A percentile compares a stretch with the other conserved stretches of the same genome.
Conservation (phyloP, 2,797 vertebrate genomes). For the Petrocephalus sullivani region DNA sequence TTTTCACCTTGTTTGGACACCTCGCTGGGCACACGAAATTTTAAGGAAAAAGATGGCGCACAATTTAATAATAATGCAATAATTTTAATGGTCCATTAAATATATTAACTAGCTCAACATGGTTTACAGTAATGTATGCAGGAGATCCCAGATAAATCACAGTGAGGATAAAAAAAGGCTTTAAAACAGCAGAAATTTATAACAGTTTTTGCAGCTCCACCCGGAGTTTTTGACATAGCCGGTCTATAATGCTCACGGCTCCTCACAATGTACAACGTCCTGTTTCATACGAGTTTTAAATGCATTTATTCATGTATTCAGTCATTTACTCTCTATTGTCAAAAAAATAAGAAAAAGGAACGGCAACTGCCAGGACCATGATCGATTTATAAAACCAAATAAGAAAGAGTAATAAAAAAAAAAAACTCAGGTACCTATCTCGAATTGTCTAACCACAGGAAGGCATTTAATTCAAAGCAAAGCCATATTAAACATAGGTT, state of each 20-base stretch:
- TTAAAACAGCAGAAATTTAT: slow-evolving; percentile 12
- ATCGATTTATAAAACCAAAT: slow-evolving; percentile 11
- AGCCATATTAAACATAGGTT: neutral
- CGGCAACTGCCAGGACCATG: neutral
- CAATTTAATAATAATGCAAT: slow-evolving; percentile 12
- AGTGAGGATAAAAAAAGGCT: neutral
- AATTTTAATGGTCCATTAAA: slow-evolving; percentile 2
- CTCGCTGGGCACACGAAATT: slow-evolving; percentile 44
- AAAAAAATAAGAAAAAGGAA: neutral
- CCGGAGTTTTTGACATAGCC: neutral
- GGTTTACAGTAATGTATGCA: neutral
- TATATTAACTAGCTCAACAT: neutral
- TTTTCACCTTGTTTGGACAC: slow-evolving; percentile 61
- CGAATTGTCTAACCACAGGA: neutral
- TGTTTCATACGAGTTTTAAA: neutral
- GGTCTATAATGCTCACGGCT: neutral
- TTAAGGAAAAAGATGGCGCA: slow-evolving; percentile 31
- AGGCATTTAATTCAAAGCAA: neutral
- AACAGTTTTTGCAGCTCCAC: neutral
- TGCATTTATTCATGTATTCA: slow-evolving; percentile 15
- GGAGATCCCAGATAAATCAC: slow-evolving; percentile 10
- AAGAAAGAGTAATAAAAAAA: neutral
- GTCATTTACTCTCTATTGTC: neutral
- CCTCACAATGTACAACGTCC: neutral
- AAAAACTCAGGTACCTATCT: neutral